Percentiles rank a stretch among this genome's conserved stretches.
phyloP scores from a whole-genome alignment of 2,113 vertebrate species.

The Acrocephalus kingi region DNA sequence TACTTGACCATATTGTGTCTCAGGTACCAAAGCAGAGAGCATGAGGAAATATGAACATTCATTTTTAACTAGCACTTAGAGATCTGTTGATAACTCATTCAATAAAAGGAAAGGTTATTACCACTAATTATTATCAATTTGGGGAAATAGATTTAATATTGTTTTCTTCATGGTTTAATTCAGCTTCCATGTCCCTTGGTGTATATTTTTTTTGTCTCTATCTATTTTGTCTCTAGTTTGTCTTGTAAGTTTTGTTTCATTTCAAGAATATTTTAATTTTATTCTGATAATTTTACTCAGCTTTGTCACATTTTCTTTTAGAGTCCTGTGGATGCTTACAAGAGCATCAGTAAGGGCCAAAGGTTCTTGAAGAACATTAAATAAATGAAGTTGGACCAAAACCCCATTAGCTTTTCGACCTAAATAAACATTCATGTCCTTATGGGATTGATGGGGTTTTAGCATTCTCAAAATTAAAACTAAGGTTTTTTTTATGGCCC shows the following conservation, averaged over 20 bases:
- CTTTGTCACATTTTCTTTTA: neutral
- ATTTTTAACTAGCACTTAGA: neutral
- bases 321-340: neutral
- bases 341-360: neutral
- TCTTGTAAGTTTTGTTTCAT: neutral
- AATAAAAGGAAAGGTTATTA: slow-evolving; percentile 1
- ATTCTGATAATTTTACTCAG: neutral
- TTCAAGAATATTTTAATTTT: slow-evolving; percentile 2
- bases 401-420: neutral
- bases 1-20: neutral
- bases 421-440: neutral
- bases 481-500: neutral
- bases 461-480: neutral
- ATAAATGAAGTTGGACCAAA: neutral
- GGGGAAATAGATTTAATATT: neutral
- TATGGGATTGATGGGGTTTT: neutral
- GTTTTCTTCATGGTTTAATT: slow-evolving; percentile 4
- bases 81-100: neutral
- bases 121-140: slow-evolving; percentile 18
- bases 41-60: neutral
- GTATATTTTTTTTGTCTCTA: neutral
- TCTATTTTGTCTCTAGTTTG: neutral
- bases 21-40: neutral
- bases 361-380: neutral
- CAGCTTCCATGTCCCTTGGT: neutral